A percentile compares a stretch with the other conserved stretches of the same genome.
phyloP scores from a whole-genome alignment of 1,140 invertebrate species.

The Thaumatotibia leucotreta region DNA sequence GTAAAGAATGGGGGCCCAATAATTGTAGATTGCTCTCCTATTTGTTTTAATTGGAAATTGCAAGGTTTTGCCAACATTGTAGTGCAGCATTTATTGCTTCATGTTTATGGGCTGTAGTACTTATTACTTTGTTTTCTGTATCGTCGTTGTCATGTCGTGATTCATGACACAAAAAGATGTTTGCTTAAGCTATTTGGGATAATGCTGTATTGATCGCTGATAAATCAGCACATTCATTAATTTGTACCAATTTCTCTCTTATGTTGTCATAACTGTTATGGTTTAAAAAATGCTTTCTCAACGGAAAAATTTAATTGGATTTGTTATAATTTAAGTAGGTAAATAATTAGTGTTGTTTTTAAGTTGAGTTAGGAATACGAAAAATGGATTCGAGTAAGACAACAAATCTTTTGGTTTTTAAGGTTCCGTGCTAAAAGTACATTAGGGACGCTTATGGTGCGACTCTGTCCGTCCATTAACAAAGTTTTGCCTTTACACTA shows the following conservation, averaged over 20 bases:
- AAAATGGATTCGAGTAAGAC: too few relatives aligned
- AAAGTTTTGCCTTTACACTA: too few relatives aligned
- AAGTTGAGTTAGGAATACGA: too few relatives aligned
- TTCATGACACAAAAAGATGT: not conserved
- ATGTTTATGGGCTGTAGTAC: not conserved
- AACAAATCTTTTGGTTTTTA: too few relatives aligned
- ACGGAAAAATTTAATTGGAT: too few relatives aligned
- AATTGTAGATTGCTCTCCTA: not conserved
- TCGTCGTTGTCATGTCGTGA: too few relatives aligned
- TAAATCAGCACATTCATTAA: not conserved
- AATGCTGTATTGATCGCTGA: not conserved
- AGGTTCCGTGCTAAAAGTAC: too few relatives aligned
- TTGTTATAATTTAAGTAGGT: too few relatives aligned
- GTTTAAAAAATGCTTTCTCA: not conserved
- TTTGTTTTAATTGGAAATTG: constrained; percentile 11
- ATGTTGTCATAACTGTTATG: too few relatives aligned
- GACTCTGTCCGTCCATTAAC: too few relatives aligned
- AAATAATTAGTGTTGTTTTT: too few relatives aligned
- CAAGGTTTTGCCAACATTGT: not conserved
- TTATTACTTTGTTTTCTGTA: not conserved
- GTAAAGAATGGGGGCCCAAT: not conserved
- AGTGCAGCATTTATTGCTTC: not conserved
- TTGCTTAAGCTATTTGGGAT: not conserved
- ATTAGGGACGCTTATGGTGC: too few relatives aligned
- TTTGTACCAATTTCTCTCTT: not conserved